phyloP scores from a whole-genome alignment of 2,888 invertebrate species.

The Phania funesta region DNA sequence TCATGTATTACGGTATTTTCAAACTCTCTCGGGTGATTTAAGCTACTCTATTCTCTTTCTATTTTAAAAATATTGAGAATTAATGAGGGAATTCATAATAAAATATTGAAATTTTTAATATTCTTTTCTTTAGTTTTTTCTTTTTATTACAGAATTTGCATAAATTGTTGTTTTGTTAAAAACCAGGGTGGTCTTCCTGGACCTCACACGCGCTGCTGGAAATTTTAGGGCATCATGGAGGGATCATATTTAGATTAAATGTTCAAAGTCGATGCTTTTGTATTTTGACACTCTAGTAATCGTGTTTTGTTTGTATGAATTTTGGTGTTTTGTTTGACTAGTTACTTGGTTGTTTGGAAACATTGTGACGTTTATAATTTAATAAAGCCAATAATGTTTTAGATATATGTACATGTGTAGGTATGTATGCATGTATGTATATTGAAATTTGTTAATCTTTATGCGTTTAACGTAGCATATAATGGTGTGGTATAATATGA shows the following conservation, averaged over 20 bases:
- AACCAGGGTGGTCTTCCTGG: conserved; percentile 40
- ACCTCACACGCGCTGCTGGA: conserved; percentile 29
- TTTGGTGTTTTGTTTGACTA: conserved; percentile 5
- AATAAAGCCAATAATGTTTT: conserved; percentile 18
- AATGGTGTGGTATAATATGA: too few species aligned
- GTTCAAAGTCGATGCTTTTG: conserved; percentile 26
- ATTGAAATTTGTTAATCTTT: too few species aligned
- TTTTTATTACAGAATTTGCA: conserved; percentile 34
- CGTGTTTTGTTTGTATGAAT: conserved; percentile 17
- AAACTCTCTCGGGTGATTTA: too few species aligned
- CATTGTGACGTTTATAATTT: conserved; percentile 37
- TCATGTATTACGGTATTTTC: too few species aligned
- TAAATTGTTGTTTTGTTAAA: conserved; percentile 29
- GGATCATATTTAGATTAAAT: conserved; percentile 34
- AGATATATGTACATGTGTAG: too few species aligned
- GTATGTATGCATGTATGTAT: too few species aligned
- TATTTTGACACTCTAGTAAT: conserved; percentile 49
- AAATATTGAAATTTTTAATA: conserved; percentile 49
- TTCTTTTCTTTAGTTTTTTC: conserved; percentile 13
- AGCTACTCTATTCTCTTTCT: too few species aligned
- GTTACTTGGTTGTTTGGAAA: conserved; percentile 9
- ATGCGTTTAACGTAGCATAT: too few species aligned
- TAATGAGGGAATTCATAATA: conserved; percentile 27
- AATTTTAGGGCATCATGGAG: background rate
- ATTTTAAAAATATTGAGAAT: conserved; percentile 9